These are phyloP conservation scores for Lepidocyrtinus sp. DNA, from an alignment of 2,888 invertebrate genomes.

Conservation along the genomic window DNA sequence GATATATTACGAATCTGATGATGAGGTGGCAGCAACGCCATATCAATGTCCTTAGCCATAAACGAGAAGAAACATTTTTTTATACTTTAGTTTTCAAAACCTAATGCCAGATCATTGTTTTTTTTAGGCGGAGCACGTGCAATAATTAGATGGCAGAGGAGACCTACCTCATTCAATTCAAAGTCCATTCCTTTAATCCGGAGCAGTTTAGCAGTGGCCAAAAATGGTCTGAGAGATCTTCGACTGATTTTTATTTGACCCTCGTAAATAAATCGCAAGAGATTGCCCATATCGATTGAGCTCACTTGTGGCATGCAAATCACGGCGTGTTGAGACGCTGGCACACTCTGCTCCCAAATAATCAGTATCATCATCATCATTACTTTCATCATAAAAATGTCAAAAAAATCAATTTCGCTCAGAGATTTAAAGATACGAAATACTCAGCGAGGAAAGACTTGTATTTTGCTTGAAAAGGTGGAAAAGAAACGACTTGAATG, in stretches of 20 bases:
- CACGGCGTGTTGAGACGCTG: constrained; percentile 68
- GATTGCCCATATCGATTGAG: constrained; percentile 68
- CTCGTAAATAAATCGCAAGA: constrained; percentile 69
- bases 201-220: constrained; percentile 68
- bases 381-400: constrained; percentile 47
- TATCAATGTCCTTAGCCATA: neutral
- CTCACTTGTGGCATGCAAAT: constrained; percentile 69
- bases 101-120: neutral
- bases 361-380: constrained; percentile 22
- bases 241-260: constrained; percentile 70
- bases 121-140: neutral
- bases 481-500: neutral
- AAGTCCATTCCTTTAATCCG: constrained; percentile 70
- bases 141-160: neutral
- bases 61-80: neutral
- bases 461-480: neutral
- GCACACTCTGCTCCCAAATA: constrained; percentile 66
- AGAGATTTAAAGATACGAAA: neutral
- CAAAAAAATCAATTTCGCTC: constrained; percentile 46
- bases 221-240: constrained; percentile 69
- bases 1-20: neutral
- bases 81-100: neutral
- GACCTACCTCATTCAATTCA: constrained; percentile 67
- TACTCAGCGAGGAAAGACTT: neutral
- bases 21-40: neutral